phyloP scores from a whole-genome alignment of 2,113 vertebrate genomes.

The Odontesthes bonariensis region DNA sequence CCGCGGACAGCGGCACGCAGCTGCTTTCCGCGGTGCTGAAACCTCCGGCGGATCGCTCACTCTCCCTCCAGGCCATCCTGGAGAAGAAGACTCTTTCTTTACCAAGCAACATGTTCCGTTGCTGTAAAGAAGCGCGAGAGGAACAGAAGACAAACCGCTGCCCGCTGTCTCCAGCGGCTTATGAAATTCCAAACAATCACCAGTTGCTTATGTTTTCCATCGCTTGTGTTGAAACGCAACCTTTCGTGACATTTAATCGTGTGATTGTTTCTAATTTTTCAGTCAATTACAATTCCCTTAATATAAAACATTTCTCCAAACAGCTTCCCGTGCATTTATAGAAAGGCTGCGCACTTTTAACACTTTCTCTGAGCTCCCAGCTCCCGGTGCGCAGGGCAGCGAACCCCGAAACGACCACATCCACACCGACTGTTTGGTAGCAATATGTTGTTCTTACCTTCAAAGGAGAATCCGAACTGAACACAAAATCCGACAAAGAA shows the following conservation, averaged over 20 bases:
- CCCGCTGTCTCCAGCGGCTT: background rate
- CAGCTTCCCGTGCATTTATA: background rate
- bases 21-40: conserved; percentile 54
- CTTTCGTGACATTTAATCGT: background rate
- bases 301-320: background rate
- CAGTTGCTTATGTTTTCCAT: conserved; percentile 63
- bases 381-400: conserved; percentile 27
- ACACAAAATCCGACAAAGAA: conserved; percentile 81
- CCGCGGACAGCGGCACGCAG: conserved; percentile 42
- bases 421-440: fast-evolving
- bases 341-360: conserved; percentile 66
- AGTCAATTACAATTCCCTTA: background rate
- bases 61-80: background rate
- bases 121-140: background rate
- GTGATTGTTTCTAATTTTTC: background rate
- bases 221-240: background rate
- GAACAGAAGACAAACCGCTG: background rate
- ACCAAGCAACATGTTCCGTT: too few species aligned
- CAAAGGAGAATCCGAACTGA: conserved; percentile 81
- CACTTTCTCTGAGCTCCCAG: conserved; percentile 39
- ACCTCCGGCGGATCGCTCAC: background rate
- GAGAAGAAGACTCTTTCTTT: background rate
- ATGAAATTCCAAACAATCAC: conserved; percentile 53
- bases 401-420: conserved; percentile 17
- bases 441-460: conserved; percentile 73